These are phyloP conservation scores for Leucania comma DNA, from an alignment of 2,888 invertebrate species.

Conservation along the genomic window DNA sequence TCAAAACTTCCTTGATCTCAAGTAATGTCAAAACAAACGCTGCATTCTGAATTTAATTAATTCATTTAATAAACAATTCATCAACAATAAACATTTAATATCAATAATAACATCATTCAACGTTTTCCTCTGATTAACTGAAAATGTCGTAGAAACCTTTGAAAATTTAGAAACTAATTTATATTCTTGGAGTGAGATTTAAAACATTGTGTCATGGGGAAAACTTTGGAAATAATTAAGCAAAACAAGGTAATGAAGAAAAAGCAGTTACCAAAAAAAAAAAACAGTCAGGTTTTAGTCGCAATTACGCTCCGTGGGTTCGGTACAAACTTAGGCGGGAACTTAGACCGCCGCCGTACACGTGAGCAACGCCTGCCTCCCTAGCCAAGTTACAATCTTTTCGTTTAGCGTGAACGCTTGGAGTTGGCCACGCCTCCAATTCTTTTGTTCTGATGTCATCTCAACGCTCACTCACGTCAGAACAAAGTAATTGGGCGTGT, in stretches of 20 bases:
- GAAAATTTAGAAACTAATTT: constrained; percentile 38
- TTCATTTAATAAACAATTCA: neutral
- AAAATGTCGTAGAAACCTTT: constrained; percentile 14
- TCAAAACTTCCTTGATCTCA: neutral
- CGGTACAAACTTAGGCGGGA: too few relatives aligned
- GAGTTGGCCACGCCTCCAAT: too few relatives aligned
- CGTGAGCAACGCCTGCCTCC: too few relatives aligned
- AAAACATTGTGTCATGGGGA: constrained; percentile 20
- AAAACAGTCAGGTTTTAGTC: neutral
- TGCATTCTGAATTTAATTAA: constrained; percentile 32
- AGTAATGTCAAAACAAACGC: constrained; percentile 1
- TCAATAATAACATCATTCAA: constrained; percentile 9
- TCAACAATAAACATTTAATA: constrained; percentile 7
- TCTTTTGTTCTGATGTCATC: too few relatives aligned
- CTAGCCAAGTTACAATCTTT: too few relatives aligned
- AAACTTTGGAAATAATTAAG: constrained; percentile 14
- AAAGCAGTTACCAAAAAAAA: constrained; percentile 14
- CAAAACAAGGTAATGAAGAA: constrained; percentile 23
- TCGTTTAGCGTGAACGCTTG: too few relatives aligned
- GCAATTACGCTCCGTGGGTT: too few relatives aligned
- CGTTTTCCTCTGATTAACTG: constrained; percentile 15
- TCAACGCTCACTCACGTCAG: too few relatives aligned
- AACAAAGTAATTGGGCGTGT: too few relatives aligned
- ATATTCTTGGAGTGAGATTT: constrained; percentile 28
- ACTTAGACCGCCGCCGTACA: too few relatives aligned